Percentiles rank a stretch among this genome's conserved stretches.
These are phyloP conservation scores for Erebia aethiops DNA, from an alignment of 2,888 invertebrate genomes.

Conservation along the genomic window DNA sequence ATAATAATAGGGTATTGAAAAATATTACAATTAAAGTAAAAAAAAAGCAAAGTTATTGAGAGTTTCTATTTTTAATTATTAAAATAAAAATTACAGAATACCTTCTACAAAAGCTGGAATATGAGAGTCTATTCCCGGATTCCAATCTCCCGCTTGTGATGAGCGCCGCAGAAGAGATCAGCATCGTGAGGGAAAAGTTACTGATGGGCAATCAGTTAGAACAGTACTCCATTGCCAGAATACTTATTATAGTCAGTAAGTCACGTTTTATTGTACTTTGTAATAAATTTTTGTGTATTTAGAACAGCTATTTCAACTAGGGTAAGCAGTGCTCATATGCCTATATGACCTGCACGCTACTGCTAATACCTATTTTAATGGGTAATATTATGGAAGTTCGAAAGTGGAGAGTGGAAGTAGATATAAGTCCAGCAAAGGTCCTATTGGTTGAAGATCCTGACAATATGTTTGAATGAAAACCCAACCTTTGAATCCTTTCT, in stretches of 20 bases:
- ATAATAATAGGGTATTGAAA: no score
- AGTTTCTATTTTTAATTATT: no score
- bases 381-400: no score
- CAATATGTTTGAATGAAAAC: no score
- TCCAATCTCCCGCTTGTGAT: conserved; percentile 65
- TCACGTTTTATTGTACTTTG: not conserved
- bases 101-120: conserved; percentile 74
- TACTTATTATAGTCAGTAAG: conserved; percentile 77
- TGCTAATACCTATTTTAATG: not conserved
- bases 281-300: no score
- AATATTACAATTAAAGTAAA: no score
- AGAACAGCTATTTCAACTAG: not conserved
- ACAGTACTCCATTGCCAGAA: conserved; percentile 72
- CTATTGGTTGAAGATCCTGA: no score
- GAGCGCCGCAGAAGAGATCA: conserved; percentile 71
- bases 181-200: conserved; percentile 65
- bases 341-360: not conserved
- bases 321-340: no score
- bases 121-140: conserved; percentile 70
- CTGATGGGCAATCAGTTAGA: conserved; percentile 69
- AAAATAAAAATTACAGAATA: conserved; percentile 58
- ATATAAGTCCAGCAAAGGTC: no score
- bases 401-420: no score
- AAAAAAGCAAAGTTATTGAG: no score
- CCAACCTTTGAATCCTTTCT: no score